Evolutionary conservation across 2,797 vertebrate species (phyloP), one percentile per base, ranked within the genome.

Genomic region (Natrix natrix): DNA sequence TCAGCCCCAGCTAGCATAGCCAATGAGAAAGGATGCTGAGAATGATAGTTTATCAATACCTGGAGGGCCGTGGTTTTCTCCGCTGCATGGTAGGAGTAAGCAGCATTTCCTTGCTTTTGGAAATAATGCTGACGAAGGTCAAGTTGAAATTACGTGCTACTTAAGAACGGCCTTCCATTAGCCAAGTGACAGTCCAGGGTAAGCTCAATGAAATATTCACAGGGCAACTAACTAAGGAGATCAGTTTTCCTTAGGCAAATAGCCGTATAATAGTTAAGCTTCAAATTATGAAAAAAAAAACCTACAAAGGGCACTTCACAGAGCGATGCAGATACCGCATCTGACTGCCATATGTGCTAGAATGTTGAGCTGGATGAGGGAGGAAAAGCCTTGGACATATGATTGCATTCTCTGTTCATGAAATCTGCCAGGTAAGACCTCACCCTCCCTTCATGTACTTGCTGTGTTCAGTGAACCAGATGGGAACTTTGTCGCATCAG

Each of bases 401-500:
- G 7, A 14, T 91, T 37, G 8, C n/a, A 5, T 8, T 94, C 24
- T 94, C 90, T 17, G 74, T 56, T 8, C 61, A 92, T 56, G 0
- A 0, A 91, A 94, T 86, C 28, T 55, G 17, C 16, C 37, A 55
- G 87, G 20, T 83, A 24, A n/a, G 48, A 88, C 43, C 13, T 78
- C 52, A 63, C 48, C 32, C 24, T 86, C 74, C 22, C 54, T 57
- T 20, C 12, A 24, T 91, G 8, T 43, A 55, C 87, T 55, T 3
- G 57, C n/a, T 1, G 17, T 4, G 4, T 92, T 88, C 92, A 89
- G 87, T 89, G 92, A 93, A 93, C 69, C 69, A 83, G 60, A 94
- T 89, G 56, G 60, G 93, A 94, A 93, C 93, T 91, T 93, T 89
- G 92, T 74, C 93, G n/a, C 16, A 92, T 87, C 91, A 94, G 86